A percentile compares a stretch with the other conserved stretches of the same genome.
Conservation (phyloP, 2,888 invertebrate genomes). For the Caenorhabditis parvicauda region DNA sequence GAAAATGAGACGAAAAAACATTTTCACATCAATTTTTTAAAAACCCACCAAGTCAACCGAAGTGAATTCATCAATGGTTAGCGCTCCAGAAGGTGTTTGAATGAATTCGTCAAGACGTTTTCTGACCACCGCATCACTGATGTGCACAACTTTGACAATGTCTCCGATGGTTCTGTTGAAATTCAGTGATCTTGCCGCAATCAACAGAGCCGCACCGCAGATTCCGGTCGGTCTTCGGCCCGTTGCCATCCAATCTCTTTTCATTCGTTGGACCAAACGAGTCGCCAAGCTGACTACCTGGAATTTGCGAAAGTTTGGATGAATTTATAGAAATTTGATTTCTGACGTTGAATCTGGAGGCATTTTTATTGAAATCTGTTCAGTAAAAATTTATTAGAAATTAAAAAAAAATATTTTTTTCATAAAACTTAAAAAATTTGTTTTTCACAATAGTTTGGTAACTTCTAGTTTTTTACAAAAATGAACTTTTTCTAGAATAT, state of each 20-base stretch:
- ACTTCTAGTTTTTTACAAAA: no score
- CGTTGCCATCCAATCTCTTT: slow-evolving; percentile 92
- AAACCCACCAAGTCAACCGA: slow-evolving; percentile 90
- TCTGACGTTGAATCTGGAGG: neutral
- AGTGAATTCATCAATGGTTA: slow-evolving; percentile 95
- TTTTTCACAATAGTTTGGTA: no score
- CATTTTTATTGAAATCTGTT: no score
- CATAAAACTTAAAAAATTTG: no score
- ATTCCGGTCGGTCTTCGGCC: slow-evolving; percentile 93
- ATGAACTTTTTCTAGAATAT: no score
- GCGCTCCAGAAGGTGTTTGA: slow-evolving; percentile 88
- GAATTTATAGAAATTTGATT: neutral
- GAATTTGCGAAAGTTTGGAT: neutral
- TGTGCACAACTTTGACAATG: slow-evolving; percentile 59
- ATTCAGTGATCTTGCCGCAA: slow-evolving; percentile 73
- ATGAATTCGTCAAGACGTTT: slow-evolving; percentile 81
- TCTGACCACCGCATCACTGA: slow-evolving; percentile 58
- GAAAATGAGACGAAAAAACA: no score
- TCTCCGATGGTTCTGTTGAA: slow-evolving; percentile 59
- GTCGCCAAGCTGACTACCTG: slow-evolving; percentile 87
- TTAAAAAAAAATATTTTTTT: no score
- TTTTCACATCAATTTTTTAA: neutral
- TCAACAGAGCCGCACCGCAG: slow-evolving; percentile 92
- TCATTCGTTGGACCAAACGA: slow-evolving; percentile 92
- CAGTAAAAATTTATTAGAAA: no score